Evolutionary conservation across 2,888 invertebrate genomes (phyloP), one percentile per base, ranked within the genome.

Genomic region (Malthinus seriepunctatus): DNA sequence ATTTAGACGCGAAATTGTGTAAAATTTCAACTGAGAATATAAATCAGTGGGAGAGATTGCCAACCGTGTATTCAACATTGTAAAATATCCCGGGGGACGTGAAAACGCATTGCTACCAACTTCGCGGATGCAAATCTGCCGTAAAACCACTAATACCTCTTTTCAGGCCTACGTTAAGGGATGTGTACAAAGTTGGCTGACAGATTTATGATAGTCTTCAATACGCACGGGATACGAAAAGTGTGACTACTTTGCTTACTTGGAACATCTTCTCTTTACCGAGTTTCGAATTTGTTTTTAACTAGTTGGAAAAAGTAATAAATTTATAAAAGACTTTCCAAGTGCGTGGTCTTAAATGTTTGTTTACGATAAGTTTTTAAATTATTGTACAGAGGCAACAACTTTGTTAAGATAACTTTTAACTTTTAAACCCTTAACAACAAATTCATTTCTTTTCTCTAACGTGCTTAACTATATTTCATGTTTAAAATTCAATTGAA

Each of bases 61-160:
- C 63, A 64, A 65, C 64, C 66, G 63, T 70, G 70, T 69, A 69
- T 66, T 68, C 69, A 68, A 69, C 70, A 69, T 67, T 69, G 70
- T 68, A 65, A 68, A 71, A 68, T 71, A 71, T 70, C 72, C 71
- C 66, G 54, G 56, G 71, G 69, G 72, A 71, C 65, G 68, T 60
- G 72, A 67, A 68, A 74, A 72, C 71, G 72, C 73, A 74, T 73
- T 72, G 71, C 72, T 67, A 66, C 69, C 72, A 73, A 76, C 69
- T 75, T 75, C 67, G 71, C 71, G 69, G 68, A 75, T 75, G 76
- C 73, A 76, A 75, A 75, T 75, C 73, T 74, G 71, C 72, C 72
- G 73, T 75, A 71, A 73, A 74, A 74, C 74, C 72, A 69, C 74
- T 75, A 74, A 76, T 74, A 72, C 74, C 69, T 65, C 70, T 68